Evolutionary conservation across 2,113 vertebrate genomes (phyloP), one percentile per base, ranked within the genome.

Genomic region (Picathartes gymnocephalus): DNA sequence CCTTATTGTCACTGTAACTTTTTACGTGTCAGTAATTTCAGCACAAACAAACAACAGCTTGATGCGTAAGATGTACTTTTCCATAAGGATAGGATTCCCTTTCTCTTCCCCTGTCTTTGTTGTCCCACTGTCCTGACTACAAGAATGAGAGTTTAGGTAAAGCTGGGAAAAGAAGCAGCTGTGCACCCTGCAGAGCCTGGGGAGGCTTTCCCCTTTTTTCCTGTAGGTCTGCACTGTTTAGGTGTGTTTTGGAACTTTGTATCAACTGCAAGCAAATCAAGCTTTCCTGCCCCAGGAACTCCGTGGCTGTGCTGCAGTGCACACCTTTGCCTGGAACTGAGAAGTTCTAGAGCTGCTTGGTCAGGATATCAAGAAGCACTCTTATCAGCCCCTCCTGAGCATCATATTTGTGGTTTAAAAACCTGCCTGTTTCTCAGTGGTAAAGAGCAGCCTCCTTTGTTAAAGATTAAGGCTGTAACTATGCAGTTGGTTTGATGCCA

Each of bases 221-320:
- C 62, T 2, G 0, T 51, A 37, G 39, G 23, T 31, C 35, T 73
- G 25, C 4, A 11, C 8, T 9, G 2, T 13, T 61, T 7, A 8
- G 42, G 11, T 71, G 45, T 39, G 13, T 44, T 91, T 70, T 76
- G 53, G 24, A 21, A 83, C 24, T 48, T 57, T 47, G 11, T 27
- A 2, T 50, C 1, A 2, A 23, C 13, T 69, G 11, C 33, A 47
- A 78, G 13, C 17, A 66, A 58, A 57, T 81, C 40, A 27, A 42
- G 17, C 56, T 50, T 81, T 81, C 31, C 48, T 40, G 8, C 8
- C 42, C 11, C 24, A 37, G 69, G 20, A 66, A 3, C 33, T 74
- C 10, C 54, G 23, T 50, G 64, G 16, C 20, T 54, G 27, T 74
- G 44, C 82, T 79, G 35, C 65, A 47, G 81, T 10, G 6, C 3